These are phyloP conservation scores for Spodoptera frugiperda DNA, from an alignment of 1,140 invertebrate genomes.

Conservation along the genomic window DNA sequence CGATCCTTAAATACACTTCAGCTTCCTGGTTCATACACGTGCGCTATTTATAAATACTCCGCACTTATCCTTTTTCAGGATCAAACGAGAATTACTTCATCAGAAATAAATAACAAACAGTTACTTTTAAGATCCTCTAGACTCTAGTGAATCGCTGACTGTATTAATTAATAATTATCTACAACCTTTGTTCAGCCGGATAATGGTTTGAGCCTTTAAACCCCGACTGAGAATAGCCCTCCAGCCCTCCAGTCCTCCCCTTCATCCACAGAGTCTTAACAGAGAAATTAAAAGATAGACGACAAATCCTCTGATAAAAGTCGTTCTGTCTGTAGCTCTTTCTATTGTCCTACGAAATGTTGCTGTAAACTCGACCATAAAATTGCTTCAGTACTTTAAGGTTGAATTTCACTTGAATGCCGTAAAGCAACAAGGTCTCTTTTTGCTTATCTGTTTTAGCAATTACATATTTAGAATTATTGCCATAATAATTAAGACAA, in stretches of 20 bases:
- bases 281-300: slow-evolving; percentile 15
- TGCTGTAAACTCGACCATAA: neutral
- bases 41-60: no score
- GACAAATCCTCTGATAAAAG: slow-evolving; percentile 21
- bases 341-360: neutral
- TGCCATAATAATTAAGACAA: no score
- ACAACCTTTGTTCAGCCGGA: slow-evolving; percentile 3
- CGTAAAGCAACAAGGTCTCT: no score
- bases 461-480: no score
- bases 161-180: slow-evolving; percentile 3
- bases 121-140: no score
- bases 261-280: slow-evolving; percentile 10
- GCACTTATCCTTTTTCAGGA: no score
- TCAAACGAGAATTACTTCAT: no score
- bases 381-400: neutral
- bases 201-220: neutral
- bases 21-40: no score
- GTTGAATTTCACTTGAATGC: no score
- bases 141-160: slow-evolving; percentile 7
- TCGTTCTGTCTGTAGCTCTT: neutral
- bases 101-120: no score
- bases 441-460: no score
- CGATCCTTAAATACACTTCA: no score
- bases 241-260: neutral
- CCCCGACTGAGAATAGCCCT: slow-evolving; percentile 8